Base-by-base conservation (phyloP, 2,888 invertebrate genomes). In the Drosophila meridiana region DNA sequence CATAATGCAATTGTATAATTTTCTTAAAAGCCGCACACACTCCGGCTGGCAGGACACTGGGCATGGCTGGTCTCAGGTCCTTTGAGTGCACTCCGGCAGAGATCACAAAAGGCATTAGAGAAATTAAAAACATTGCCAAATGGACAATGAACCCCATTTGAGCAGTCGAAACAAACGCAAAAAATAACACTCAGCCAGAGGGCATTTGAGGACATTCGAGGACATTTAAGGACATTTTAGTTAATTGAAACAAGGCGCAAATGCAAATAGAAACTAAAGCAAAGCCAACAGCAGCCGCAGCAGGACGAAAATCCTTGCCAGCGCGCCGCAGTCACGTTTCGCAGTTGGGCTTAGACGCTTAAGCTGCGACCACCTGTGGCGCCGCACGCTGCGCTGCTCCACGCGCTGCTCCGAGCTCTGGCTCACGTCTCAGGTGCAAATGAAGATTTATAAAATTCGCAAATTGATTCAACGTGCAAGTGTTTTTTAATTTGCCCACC, bases 201-300 rank as follows among this genome's bases (percentile, higher is more conserved):
- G 47, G 61, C 57, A 58, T 66, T 75, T 66, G 91, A 92, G 47
- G 47, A 64, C 57, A 57, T 65, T 75, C 65, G 42, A 69, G 83
- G 77, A 80, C 57, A 57, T 65, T 75, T 69, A 50, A 69, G 83
- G 77, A 80, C 92, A 90, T 92, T 92, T 88, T 91, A 89, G 89
- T 85, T 92, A 92, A 92, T 92, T 92, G 92, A 92, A 92, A 89
- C 61, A 77, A 52, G 70, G 78, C 73, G 58, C 62, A 50, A 89
- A 89, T 75, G 82, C 75, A 84, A 87, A 88, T 86, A 70, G 34
- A 67, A 78, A 73, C 70, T 72, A 59, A 77, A 63, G 67, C 43
- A 65, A 75, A 47, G 47, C 26, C 48, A 79, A 62, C 69, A 20
- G 11, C 14, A 42, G 14, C 43, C 13, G 65, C 56, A 56, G 45